A percentile compares a stretch with the other conserved stretches of the same genome.
Evolutionary conservation across 2,797 vertebrate genomes (phyloP).

Genomic region (Apogon hyalosoma): DNA sequence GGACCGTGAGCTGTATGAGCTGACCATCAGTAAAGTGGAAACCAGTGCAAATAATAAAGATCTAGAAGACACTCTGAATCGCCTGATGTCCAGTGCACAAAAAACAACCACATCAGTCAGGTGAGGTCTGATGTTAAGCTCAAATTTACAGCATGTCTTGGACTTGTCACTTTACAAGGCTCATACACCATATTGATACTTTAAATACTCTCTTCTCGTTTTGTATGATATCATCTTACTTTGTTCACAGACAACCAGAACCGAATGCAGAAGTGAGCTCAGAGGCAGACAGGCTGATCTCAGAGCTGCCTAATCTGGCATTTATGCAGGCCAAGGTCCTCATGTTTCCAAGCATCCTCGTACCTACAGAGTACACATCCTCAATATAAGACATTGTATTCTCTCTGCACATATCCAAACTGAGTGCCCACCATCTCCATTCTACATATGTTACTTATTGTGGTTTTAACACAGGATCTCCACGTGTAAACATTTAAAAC

Average conservation of each 20-base stretch:
- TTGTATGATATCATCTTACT: no score
- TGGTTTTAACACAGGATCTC: neutral
- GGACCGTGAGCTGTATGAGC: constrained; percentile 92
- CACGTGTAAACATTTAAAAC: neutral
- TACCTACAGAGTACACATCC: constrained; percentile 78
- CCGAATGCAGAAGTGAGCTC: constrained; percentile 87
- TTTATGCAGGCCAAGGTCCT: constrained; percentile 94
- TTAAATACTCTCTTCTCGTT: no score
- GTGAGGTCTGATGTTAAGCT: constrained; percentile 67
- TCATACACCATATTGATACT: neutral
- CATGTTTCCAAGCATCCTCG: constrained; percentile 91
- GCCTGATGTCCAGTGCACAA: constrained; percentile 91
- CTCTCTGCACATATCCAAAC: constrained; percentile 19
- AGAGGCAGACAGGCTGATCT: constrained; percentile 87
- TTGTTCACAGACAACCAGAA: constrained; percentile 82
- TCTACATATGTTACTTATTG: neutral
- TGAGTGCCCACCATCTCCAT: no score
- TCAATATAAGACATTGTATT: constrained; percentile 73
- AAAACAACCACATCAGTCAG: constrained; percentile 88
- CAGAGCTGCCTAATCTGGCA: constrained; percentile 88
- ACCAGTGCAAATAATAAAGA: constrained; percentile 75
- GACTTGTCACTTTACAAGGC: neutral
- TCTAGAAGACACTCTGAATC: constrained; percentile 88
- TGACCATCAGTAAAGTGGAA: constrained; percentile 91
- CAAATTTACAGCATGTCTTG: neutral